These are phyloP conservation scores for Mustela lutreola DNA, from an alignment of 2,113 vertebrate genomes.

Conservation along the genomic window DNA sequence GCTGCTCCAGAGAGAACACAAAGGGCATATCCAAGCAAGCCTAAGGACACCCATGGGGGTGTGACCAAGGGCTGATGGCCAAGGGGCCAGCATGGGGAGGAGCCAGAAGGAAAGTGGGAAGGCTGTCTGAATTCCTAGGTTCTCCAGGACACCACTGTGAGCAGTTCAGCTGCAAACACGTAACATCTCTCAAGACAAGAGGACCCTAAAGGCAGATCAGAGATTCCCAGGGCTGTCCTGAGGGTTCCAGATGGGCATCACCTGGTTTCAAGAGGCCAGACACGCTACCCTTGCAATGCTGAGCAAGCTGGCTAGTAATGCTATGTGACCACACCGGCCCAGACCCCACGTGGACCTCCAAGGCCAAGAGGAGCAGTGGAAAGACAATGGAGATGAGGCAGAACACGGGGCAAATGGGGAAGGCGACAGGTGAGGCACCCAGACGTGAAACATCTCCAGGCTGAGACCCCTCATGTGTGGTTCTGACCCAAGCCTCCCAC, in stretches of 20 bases:
- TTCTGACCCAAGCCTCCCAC: not conserved
- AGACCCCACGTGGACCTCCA: not conserved
- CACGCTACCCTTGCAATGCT: not conserved
- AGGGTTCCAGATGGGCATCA: no score
- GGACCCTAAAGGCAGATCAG: not conserved
- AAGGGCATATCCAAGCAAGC: not conserved
- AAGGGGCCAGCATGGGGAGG: not conserved
- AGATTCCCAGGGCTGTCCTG: not conserved
- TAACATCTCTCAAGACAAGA: not conserved
- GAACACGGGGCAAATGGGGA: not conserved
- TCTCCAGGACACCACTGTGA: not conserved
- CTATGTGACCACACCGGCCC: not conserved
- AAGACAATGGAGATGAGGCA: not conserved
- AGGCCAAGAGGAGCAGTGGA: not conserved
- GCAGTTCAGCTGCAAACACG: not conserved
- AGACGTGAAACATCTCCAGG: not conserved
- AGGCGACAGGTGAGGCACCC: not conserved
- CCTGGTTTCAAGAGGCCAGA: not conserved
- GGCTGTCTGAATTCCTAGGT: not conserved
- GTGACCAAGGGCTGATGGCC: not conserved
- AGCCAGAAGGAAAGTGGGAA: not conserved
- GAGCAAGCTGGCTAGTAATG: not conserved
- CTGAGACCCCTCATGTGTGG: not conserved
- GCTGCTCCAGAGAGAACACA: not conserved
- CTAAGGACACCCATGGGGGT: not conserved